Evolutionary conservation across 1,140 invertebrate species (phyloP), one percentile per base, ranked within the genome.

Genomic region (Anoplophora glabripennis): DNA sequence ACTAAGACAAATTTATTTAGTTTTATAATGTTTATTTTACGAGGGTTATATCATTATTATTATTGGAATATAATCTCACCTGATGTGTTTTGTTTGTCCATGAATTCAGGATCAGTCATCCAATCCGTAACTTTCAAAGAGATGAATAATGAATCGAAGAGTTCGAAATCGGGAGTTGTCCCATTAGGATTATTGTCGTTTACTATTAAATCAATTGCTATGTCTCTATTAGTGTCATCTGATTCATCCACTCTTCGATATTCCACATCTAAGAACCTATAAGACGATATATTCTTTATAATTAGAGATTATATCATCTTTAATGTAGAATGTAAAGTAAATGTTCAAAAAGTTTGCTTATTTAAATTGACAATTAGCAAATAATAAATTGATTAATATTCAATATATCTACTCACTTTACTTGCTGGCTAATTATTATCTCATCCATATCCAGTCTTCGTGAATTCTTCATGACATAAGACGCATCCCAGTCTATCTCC

Each of bases 381-480:
- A n/a, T n/a, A n/a, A n/a, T n/a, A n/a, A n/a, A n/a, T n/a, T n/a
- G n/a, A n/a, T n/a, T n/a, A n/a, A n/a, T n/a, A n/a, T n/a, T n/a
- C n/a, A n/a, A n/a, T n/a, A n/a, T n/a, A n/a, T n/a, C n/a, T 28
- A 41, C 34, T 53, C 40, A 59, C 49, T 21, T n/a, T 18, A 53
- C 21, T 53, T 59, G 42, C 15, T 21, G 36, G 40, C 51, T 45
- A 37, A 47, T 72, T 78, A 76, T 66, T 59, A 12, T 28, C 9
- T 49, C n/a, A 7, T 18, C 15, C 18, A 35, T 9, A 7, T 71
- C 42, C 3, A 74, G 70, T 17, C 72, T 71, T 28, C 73, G 63
- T 0, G 80, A 80, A 60, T 79, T 77, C 69, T 83, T 83, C 14
- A 74, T 79, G 10, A 81, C 82, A 57, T 77, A 79, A 1, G 79